phyloP scores from a whole-genome alignment of 2,113 vertebrate genomes.

The Chloropsis cyanopogon region DNA sequence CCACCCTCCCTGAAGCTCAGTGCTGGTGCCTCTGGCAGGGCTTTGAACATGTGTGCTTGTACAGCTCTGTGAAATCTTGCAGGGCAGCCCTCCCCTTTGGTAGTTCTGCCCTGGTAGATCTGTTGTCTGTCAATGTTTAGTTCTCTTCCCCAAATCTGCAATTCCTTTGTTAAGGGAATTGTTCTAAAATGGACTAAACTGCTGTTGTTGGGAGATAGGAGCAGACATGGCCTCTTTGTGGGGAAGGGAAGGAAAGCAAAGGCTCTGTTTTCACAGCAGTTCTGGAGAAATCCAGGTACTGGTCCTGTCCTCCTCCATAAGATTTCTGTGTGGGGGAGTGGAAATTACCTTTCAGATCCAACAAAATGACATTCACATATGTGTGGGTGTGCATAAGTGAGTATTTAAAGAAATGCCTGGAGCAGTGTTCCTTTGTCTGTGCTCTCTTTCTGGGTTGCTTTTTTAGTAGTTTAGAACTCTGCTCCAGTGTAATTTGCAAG shows the following conservation, averaged over 20 bases:
- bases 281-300: conserved; percentile 22
- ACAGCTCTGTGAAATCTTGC: neutral
- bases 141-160: neutral
- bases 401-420: conserved; percentile 56
- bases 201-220: neutral
- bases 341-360: conserved; percentile 45
- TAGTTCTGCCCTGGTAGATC: neutral
- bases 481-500: neutral
- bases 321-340: neutral
- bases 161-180: neutral
- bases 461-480: conserved; percentile 1
- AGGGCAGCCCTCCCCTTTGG: neutral
- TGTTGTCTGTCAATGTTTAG: neutral
- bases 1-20: neutral
- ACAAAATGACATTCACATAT: neutral
- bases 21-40: neutral
- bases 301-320: conserved; percentile 1
- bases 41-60: neutral
- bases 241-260: neutral
- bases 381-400: conserved; percentile 43
- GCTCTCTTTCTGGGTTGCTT: neutral
- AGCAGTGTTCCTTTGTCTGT: conserved; percentile 45
- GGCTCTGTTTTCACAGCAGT: neutral
- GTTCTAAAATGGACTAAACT: neutral
- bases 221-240: neutral